phyloP scores from a whole-genome alignment of 2,113 vertebrate genomes.

The Talpa occidentalis region DNA sequence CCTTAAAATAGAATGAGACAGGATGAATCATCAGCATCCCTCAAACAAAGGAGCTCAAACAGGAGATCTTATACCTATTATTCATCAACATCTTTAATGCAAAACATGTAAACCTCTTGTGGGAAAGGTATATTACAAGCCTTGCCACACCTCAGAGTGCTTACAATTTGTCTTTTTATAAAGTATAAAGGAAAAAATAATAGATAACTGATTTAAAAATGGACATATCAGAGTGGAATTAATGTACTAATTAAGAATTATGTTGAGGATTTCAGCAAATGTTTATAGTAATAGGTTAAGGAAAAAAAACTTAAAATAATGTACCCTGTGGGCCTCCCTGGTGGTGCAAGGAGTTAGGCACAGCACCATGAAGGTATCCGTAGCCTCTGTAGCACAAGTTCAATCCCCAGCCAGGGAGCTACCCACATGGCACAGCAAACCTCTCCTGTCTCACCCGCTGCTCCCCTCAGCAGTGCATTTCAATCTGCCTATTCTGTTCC shows the following conservation, averaged over 20 bases:
- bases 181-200: too few relatives aligned
- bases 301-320: not conserved
- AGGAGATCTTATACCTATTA: not conserved
- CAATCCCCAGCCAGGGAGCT: too few relatives aligned
- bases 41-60: not conserved
- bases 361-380: too few relatives aligned
- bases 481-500: too few relatives aligned
- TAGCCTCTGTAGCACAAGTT: too few relatives aligned
- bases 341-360: too few relatives aligned
- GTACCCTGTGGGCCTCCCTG: not conserved
- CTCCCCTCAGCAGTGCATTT: too few relatives aligned
- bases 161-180: not conserved
- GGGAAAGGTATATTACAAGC: not conserved
- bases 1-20: not conserved
- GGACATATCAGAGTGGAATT: not conserved
- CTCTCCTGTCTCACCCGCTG: too few relatives aligned
- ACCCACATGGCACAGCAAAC: too few relatives aligned
- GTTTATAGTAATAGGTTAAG: not conserved
- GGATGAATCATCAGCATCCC: not conserved
- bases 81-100: not conserved
- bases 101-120: conserved; percentile 17
- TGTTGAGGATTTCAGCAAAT: not conserved
- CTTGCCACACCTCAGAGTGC: not conserved
- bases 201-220: not conserved
- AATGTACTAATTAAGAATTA: not conserved